Evolutionary conservation across 2,888 invertebrate species (phyloP).

Genomic region (Heliconius ethilla): DNA sequence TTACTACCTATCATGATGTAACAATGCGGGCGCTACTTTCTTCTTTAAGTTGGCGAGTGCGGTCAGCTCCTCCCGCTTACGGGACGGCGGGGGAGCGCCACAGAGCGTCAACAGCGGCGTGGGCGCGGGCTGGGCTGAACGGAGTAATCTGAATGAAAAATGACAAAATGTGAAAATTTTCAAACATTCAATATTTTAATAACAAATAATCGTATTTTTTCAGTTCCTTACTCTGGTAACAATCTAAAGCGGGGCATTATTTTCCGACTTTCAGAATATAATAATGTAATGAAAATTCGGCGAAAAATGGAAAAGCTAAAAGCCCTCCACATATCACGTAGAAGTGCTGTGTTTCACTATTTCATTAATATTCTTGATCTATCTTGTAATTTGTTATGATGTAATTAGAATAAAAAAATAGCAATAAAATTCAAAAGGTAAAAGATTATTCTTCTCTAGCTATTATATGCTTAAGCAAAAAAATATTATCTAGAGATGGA

Average conservation of each 20-base stretch:
- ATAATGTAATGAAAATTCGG: no score
- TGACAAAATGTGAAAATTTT: neutral
- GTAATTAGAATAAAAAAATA: no score
- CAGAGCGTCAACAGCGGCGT: conserved; percentile 73
- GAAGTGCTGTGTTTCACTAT: no score
- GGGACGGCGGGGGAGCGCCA: conserved; percentile 83
- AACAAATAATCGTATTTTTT: neutral
- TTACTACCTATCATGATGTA: conserved; percentile 55
- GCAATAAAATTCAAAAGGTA: neutral
- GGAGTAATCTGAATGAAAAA: conserved; percentile 54
- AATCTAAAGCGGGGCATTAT: no score
- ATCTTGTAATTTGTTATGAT: no score
- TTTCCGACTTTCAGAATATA: no score
- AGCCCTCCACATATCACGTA: neutral
- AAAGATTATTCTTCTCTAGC: neutral
- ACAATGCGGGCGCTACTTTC: conserved; percentile 83
- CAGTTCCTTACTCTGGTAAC: no score
- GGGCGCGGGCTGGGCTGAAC: conserved; percentile 61
- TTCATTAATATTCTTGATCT: no score
- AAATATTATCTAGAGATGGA: neutral
- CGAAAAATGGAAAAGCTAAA: neutral
- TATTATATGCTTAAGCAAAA: no score
- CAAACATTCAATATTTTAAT: neutral
- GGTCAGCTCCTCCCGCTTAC: conserved; percentile 85
- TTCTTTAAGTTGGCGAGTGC: conserved; percentile 87